Base-by-base conservation (phyloP, 2,888 invertebrate species). In the Dynastes hyllus region DNA sequence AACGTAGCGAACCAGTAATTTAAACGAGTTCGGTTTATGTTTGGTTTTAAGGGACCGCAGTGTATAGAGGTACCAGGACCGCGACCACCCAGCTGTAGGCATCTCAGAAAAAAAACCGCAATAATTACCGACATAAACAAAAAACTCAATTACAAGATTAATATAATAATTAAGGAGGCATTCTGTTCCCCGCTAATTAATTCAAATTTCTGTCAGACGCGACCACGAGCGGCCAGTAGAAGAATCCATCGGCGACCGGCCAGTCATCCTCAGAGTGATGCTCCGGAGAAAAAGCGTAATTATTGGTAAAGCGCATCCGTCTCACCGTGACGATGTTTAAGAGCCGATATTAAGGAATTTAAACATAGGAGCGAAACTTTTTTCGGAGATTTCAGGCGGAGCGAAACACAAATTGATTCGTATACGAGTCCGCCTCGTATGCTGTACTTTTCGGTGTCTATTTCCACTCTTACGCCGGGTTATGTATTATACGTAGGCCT, bases 301-400 rank as follows among this genome's bases (percentile, higher is more conserved):
- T 78, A 71, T 69, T 71, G 78, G 66, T 66, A 76, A 71, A 78
- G 32, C 61, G 70, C 45, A 77, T 69, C 69, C 65, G 27, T 70
- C 70, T 71, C 78, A 73, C 70, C 78, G 32, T 78, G 70, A 78
- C 78, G 71, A 78, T 71, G 78, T 78, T 58, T 78, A 78, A 78
- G 71, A 71, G 78, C 78, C 61, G 78, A 78, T 78, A 78, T 78
- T 78, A 78, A 70, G 61, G 61, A 70, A 70, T 71, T 71, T 78
- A 78, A 78, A 71, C 51, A 78, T 78, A 78, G 78, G 78, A 78
- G 78, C 78, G 51, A 78, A 78, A 71, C 71, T 78, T 78, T 69
- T 71, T 78, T 58, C 58, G 11, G 58, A 51, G 45, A 65, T 58
- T 70, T 27, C 40, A 71, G 71, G 71, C 71, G 71, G 58, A 70